These are phyloP conservation scores for Leptocoma aspasia DNA, from an alignment of 2,113 vertebrate genomes.

Conservation along the genomic window DNA sequence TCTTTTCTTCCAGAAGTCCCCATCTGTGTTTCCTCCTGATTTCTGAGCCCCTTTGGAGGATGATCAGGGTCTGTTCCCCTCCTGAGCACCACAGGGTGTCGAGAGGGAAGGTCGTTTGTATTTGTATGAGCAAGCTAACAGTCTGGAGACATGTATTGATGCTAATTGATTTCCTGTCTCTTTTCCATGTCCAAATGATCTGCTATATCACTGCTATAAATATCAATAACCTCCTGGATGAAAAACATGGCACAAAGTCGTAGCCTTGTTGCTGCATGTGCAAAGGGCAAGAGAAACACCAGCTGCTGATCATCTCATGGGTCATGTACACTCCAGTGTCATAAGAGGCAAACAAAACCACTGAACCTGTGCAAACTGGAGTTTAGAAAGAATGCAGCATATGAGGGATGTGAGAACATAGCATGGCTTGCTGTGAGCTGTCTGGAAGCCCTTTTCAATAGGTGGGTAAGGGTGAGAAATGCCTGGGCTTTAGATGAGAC, in stretches of 20 bases:
- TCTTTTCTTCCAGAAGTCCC: not conserved
- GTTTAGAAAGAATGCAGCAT: not conserved
- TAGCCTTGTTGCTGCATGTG: not conserved
- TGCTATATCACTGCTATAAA: slow-evolving; percentile 27
- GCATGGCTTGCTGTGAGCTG: not conserved
- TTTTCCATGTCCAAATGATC: slow-evolving; percentile 36
- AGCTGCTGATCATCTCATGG: not conserved
- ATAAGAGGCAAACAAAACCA: not conserved
- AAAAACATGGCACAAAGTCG: not conserved
- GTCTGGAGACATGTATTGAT: not conserved
- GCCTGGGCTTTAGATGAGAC: not conserved
- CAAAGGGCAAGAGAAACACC: not conserved
- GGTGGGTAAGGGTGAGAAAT: not conserved
- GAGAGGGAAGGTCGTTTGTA: not conserved
- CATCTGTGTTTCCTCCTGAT: not conserved
- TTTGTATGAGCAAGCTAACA: not conserved
- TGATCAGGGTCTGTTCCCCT: not conserved
- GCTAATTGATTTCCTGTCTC: slow-evolving; percentile 38
- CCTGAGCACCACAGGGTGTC: not conserved
- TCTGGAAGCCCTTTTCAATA: not conserved
- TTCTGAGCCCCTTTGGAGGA: not conserved
- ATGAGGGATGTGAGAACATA: not conserved
- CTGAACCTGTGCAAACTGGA: not conserved
- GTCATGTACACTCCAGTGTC: not conserved
- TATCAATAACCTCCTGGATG: slow-evolving; percentile 10